Evolutionary conservation across 2,888 invertebrate species (phyloP).

Genomic region (Heliconius hortense): DNA sequence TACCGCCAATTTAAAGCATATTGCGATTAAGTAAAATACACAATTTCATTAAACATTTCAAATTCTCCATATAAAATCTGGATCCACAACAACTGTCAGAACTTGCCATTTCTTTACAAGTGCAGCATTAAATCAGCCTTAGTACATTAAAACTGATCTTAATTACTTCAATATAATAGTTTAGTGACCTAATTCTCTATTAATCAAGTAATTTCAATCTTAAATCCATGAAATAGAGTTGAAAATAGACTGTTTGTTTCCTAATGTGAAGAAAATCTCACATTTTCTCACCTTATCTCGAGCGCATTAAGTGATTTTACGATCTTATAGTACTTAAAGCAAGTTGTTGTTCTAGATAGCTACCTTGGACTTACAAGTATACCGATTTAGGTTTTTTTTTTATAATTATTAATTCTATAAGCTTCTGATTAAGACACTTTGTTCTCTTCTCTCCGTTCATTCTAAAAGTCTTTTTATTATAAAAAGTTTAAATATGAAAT

Average conservation of each 20-base stretch:
- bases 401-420: not conserved
- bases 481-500: too few species aligned
- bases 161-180: not conserved
- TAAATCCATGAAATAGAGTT: not conserved
- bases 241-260: not conserved
- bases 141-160: conserved; percentile 4
- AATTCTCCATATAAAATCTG: not conserved
- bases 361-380: not conserved
- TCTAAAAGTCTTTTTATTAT: not conserved
- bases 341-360: not conserved
- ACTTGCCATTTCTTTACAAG: not conserved
- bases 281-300: conserved; percentile 16
- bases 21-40: too few species aligned
- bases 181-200: not conserved
- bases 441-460: not conserved
- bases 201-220: not conserved
- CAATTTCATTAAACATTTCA: too few species aligned
- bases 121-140: not conserved
- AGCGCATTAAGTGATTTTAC: conserved; percentile 16
- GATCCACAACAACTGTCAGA: not conserved
- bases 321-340: conserved; percentile 4
- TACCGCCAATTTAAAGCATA: too few species aligned
- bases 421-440: not conserved
- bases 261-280: not conserved
- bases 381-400: not conserved